Evolutionary conservation across 2,888 invertebrate genomes (phyloP).

Genomic region (Cistogaster globosa): DNA sequence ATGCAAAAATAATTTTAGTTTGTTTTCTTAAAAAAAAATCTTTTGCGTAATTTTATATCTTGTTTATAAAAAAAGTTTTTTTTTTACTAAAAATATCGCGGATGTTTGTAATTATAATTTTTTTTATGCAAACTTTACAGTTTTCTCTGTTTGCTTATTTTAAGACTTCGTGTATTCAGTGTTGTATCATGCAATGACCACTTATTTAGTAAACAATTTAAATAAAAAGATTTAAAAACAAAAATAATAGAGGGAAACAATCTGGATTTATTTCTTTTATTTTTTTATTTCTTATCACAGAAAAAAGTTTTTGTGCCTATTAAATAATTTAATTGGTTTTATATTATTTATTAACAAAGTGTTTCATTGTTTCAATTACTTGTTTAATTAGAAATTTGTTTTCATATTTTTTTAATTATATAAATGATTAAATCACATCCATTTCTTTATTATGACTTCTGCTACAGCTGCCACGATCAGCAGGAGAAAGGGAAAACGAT

Average conservation of each 20-base stretch:
- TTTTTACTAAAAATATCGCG: constrained; percentile 23
- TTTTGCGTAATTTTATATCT: constrained; percentile 53
- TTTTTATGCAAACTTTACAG: constrained; percentile 36
- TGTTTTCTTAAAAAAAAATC: background rate
- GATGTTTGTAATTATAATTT: constrained; percentile 61
- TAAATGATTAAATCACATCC: too few species aligned
- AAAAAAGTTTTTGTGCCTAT: too few species aligned
- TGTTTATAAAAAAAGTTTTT: constrained; percentile 27
- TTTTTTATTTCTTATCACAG: too few species aligned
- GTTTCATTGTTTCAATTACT: background rate
- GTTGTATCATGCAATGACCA: background rate
- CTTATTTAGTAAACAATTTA: background rate
- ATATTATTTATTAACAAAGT: too few species aligned
- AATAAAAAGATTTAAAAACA: background rate
- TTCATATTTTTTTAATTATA: too few species aligned
- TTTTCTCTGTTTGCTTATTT: background rate
- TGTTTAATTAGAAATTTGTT: too few species aligned
- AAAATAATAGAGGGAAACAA: constrained; percentile 2
- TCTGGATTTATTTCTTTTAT: background rate
- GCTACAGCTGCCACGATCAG: too few species aligned
- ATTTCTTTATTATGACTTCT: too few species aligned
- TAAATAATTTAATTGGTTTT: too few species aligned
- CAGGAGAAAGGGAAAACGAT: too few species aligned
- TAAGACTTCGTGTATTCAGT: background rate
- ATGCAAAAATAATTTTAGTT: background rate